A percentile compares a stretch with the other conserved stretches of the same genome.
phyloP scores from a whole-genome alignment of 2,797 vertebrate genomes.

The Pteronotus mesoamericanus region DNA sequence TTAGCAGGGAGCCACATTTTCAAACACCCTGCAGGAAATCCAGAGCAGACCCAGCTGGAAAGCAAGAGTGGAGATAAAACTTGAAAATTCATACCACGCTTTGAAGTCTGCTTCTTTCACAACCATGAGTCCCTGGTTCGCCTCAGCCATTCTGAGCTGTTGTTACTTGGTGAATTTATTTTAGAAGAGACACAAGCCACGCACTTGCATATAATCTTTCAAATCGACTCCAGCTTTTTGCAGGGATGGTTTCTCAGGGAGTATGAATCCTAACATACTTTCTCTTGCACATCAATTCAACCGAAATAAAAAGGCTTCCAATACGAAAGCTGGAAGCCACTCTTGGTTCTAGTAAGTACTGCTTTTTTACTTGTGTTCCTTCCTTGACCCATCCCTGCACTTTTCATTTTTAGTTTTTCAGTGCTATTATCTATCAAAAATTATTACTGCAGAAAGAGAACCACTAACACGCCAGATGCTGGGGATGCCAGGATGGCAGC shows the following conservation, averaged over 20 bases:
- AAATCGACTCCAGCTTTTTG: constrained; percentile 67
- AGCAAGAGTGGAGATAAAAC: constrained; percentile 75
- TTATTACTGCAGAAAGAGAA: background rate
- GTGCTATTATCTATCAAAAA: background rate
- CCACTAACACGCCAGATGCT: background rate
- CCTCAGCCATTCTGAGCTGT: constrained; percentile 22
- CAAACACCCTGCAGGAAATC: constrained; percentile 84
- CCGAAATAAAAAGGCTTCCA: constrained; percentile 45
- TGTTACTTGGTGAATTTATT: constrained; percentile 65
- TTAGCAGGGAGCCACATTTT: constrained; percentile 82
- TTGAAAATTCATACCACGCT: constrained; percentile 64
- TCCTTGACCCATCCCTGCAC: constrained; percentile 15
- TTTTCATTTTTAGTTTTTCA: constrained; percentile 48
- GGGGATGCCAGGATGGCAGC: background rate
- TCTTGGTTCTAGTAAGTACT: constrained; percentile 5
- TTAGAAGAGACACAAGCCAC: constrained; percentile 68
- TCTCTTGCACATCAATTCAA: constrained; percentile 59
- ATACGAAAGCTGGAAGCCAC: constrained; percentile 43
- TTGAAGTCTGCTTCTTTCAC: constrained; percentile 70
- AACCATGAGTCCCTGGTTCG: constrained; percentile 31
- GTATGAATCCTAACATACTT: constrained; percentile 67
- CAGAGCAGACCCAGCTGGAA: constrained; percentile 83
- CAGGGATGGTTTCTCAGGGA: constrained; percentile 43
- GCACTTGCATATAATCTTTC: constrained; percentile 48
- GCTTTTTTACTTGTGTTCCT: constrained; percentile 26